Evolutionary conservation across 1,140 invertebrate species (phyloP), one percentile per base, ranked within the genome.

Genomic region (Euwallacea similis): DNA sequence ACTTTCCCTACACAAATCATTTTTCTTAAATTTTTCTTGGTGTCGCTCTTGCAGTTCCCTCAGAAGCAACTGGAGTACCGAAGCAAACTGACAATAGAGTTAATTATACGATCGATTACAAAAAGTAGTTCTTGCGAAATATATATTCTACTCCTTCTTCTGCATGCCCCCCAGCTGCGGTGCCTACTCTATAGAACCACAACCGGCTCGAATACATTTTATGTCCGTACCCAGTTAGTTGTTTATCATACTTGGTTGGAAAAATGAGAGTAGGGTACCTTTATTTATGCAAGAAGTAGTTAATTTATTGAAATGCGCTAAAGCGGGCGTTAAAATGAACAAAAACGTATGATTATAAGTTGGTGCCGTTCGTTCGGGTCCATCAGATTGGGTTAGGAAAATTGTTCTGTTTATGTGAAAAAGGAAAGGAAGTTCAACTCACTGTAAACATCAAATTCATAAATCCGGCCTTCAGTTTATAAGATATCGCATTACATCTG

Each of bases 91-190:
- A 47, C 42, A 54, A 42, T 54, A 66, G 33, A 66, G 54, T 42
- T 54, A 55, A 54, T 66, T 54, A 66, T 50, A 66, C 63, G 47
- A 66, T 33, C 33, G 63, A 55, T 66, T 13, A 66, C 63, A 66
- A 64, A 61, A 61, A 61, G 47, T 50, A 47, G n/a, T 47, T 64
- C 44, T 64, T 64, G 44, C 44, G 44, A 53, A 66, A 66, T 15
- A 21, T 55, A 10, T 33, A 55, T 15, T 66, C 55, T 53, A 55
- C 63, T 55, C 63, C 63, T 66, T 66, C 63, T 66, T 66, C 13
- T 53, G 63, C 21, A 42, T 41, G 50, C 21, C 50, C 50, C 46
- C 46, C 61, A 15, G n/a, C n/a, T 56, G 54, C 54, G 10, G 9
- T 2, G 6, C 9, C 46, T 10, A 50, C 46, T 10, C 46, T 11